Evolutionary conservation across 2,888 invertebrate species (phyloP), one percentile per base, ranked within the genome.

Genomic region (Diplazon laetatorius): DNA sequence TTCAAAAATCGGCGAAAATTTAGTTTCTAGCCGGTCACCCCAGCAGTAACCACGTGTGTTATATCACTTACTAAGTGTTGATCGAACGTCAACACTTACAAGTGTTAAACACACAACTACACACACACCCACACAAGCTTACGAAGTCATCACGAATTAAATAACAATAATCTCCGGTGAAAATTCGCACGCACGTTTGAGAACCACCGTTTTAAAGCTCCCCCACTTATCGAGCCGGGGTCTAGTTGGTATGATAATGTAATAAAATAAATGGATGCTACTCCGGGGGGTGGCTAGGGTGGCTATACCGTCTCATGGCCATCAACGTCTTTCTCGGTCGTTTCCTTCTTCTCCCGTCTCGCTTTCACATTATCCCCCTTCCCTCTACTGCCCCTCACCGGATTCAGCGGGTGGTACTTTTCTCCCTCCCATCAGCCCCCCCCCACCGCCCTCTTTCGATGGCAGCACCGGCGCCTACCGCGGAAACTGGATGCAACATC

Each of bases 201-300:
- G 89, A 88, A 88, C 87, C 88, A 75, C 84, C 84, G 87, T 82
- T 86, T 88, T 88, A 88, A 88, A 88, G 85, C 85, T 86, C 88
- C n/a, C n/a, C n/a, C 89, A 89, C 88, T 89, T 89, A 90, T 89
- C 89, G 89, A 87, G 86, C 87, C n/a, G n/a, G n/a, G n/a, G 86
- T 83, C 86, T 88, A 88, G 87, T 89, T 89, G 90, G 89, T 90
- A 91, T 91, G 91, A 91, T 91, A 91, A 91, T 91, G 91, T 91
- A 91, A 91, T 91, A 91, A 91, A 91, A 90, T 90, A 90, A 91
- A 89, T 91, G 90, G 89, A 90, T 87, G 85, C 86, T 85, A 86
- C 86, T 85, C 62, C 83, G 82, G 6, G 30, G 30, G 30, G 30
- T 30, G 30, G 30, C n/a, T n/a, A 85, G 82, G 81, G 82, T 76